These are phyloP conservation scores for Plutomurus gul DNA, from an alignment of 1,140 invertebrate species.

Conservation along the genomic window DNA sequence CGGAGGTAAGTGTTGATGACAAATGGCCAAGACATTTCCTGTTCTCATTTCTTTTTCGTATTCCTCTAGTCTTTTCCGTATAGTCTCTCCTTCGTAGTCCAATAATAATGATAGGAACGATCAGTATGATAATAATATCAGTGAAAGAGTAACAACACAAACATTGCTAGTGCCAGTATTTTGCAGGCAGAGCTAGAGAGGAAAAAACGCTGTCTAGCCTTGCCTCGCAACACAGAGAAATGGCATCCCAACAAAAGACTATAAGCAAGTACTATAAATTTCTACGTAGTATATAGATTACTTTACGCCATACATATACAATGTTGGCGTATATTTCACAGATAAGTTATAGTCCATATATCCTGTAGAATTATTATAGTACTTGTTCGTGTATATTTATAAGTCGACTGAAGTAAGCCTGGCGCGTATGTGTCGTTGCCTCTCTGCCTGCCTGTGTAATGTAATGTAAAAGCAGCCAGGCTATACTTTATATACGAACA, in stretches of 20 bases:
- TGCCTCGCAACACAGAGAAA: not conserved
- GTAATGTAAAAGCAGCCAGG: slow-evolving; percentile 29
- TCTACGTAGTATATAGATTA: not conserved
- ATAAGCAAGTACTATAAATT: slow-evolving; percentile 23
- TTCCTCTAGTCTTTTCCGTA: not conserved
- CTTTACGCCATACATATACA: not conserved
- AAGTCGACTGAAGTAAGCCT: not conserved
- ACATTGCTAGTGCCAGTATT: no score
- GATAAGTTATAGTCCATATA: slow-evolving; percentile 18
- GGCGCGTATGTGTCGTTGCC: slow-evolving; percentile 1
- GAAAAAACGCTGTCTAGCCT: not conserved
- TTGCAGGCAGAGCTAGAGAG: no score
- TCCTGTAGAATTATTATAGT: not conserved
- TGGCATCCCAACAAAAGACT: not conserved
- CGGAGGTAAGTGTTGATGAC: slow-evolving; percentile 13
- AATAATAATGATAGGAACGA: slow-evolving; percentile 14
- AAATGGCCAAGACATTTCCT: not conserved
- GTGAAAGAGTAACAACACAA: not conserved
- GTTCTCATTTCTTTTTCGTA: not conserved
- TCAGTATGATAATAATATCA: slow-evolving; percentile 20
- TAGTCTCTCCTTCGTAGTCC: not conserved
- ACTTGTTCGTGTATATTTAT: not conserved
- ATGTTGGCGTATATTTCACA: not conserved
- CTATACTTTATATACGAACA: slow-evolving; percentile 31
- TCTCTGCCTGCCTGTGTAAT: slow-evolving; percentile 28